Evolutionary conservation across 2,797 vertebrate genomes (phyloP).

Genomic region (Naso thynnoides): DNA sequence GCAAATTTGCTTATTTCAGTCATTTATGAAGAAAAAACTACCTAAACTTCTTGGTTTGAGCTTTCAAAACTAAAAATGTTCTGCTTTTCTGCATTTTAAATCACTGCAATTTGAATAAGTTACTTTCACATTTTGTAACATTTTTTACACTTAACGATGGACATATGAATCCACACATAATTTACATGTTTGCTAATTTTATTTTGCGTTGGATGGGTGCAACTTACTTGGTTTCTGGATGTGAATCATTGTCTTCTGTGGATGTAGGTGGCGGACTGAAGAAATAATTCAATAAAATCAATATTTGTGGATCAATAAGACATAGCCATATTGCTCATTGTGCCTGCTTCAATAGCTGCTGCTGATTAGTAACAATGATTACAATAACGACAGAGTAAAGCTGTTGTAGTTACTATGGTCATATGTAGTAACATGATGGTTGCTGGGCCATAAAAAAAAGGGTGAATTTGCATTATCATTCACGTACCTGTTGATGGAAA

Average conservation of each 20-base stretch:
- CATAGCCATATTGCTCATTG: neutral
- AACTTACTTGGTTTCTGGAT: constrained; percentile 38
- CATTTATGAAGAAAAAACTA: neutral
- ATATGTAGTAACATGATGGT: constrained; percentile 41
- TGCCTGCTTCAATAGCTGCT: neutral
- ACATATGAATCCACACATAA: too few relatives aligned
- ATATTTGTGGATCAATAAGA: constrained; percentile 3
- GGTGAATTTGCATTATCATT: constrained; percentile 55
- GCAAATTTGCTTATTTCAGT: neutral
- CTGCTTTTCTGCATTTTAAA: neutral
- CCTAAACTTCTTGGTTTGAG: neutral
- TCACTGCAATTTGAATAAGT: neutral
- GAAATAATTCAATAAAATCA: constrained; percentile 6
- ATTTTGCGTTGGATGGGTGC: neutral
- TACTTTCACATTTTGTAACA: neutral
- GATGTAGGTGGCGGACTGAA: constrained; percentile 35
- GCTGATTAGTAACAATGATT: constrained; percentile 40
- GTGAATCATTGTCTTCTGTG: constrained; percentile 31
- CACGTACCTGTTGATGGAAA: constrained; percentile 77
- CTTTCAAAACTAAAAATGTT: neutral
- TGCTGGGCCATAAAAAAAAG: constrained; percentile 19
- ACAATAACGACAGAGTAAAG: constrained; percentile 30
- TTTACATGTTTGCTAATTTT: too few relatives aligned
- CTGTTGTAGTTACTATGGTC: constrained; percentile 15
- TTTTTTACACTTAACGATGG: too few relatives aligned